Base-by-base conservation (phyloP, 1,140 invertebrate species). In the Caenorhabditis latens region DNA sequence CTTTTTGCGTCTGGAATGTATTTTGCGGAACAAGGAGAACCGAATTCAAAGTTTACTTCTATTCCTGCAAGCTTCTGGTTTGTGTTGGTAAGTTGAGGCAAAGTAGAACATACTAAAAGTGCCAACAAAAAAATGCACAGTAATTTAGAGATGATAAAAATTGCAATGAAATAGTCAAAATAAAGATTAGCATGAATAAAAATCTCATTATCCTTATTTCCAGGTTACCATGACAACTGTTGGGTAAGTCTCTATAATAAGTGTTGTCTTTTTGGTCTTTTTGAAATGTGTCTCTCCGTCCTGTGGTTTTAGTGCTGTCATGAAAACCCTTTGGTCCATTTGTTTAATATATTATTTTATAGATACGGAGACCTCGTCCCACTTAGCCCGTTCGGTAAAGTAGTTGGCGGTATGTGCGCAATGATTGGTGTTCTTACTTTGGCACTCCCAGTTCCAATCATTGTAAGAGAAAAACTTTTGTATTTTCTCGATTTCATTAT, bases 11-110 rank as follows among this genome's bases (percentile, higher is more conserved):
- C 96, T 94, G 96, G 97, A 91, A 97, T 98, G 91, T 99, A 98
- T 94, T 99, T 98, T 95, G 97, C 97, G 90, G 97, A 99, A 94
- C 97, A 97, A 93, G 97, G 97, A 94, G 95, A 96, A 93, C 96
- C 96, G 93, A 95, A 96, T 94, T 96, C 97, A 90, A 97, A 97
- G 95, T 98, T 98, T 95, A 97, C 96, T 94, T 97, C 96, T 93
- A 98, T 98, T 94, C 97, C 97, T 92, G 96, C 96, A 93, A 96
- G 97, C 93, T 99, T 99, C 95, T 99, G 97, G 98, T 99, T 97
- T 86, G 93, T 94, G 57, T 97, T 99, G 93, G 97, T 99, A 94
- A 99, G 89, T 90, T 42, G 9, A n/a, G 14, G 43, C 24, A 14
- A 53, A 50, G 21, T 53, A 42, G 40, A 16, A 50, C 67, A 24